Evolutionary conservation across 2,797 vertebrate species (phyloP), one percentile per base, ranked within the genome.

Genomic region (Podarcis lilfordi): DNA sequence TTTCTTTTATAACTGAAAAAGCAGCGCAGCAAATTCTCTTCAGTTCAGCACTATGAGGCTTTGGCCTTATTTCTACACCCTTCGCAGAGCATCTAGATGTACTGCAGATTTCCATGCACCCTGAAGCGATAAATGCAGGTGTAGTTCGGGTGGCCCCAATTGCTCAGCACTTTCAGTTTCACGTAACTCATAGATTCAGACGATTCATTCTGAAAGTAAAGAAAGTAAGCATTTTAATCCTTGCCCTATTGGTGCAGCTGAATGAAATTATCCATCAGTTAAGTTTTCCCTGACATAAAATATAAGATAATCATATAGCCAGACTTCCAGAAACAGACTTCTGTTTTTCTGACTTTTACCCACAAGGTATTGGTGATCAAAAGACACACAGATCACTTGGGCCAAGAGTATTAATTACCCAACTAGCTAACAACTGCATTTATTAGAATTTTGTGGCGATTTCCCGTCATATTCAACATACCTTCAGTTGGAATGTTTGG

Each of bases 101-200:
- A 37, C 29, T 21, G 83, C 37, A 85, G 93, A 40, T 91, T 89
- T 19, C 98, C 97, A 0, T 98, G 97, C 7, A 98, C 98, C 23
- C 98, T 95, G 95, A 98, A 98, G 55, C 97, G 96, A 89, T 98
- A 98, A 17, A 98, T 89, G 68, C 98, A 98, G 0, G 98, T 98
- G 55, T 98, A 98, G 6, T 97, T 96, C 0, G 95, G 89, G 19
- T 98, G 97, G 71, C 98, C 98, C 98, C 98, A 98, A 89, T 98
- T 98, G 77, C 92, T 96, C 78, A 97, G 95, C 69, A 98, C 96
- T 9, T 96, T 95, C 81, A 98, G 92, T 92, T 97, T 97, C 89
- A 97, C 95, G 40, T 93, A 94, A 45, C 83, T 1, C 84, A 91
- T 95, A 8, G 95, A 92, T 77, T 82, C 89, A 4, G 93, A 91